Percentiles rank a stretch among this genome's conserved stretches.
These are phyloP conservation scores for Neostethus bicornis DNA, from an alignment of 2,797 vertebrate genomes.

Conservation along the genomic window DNA sequence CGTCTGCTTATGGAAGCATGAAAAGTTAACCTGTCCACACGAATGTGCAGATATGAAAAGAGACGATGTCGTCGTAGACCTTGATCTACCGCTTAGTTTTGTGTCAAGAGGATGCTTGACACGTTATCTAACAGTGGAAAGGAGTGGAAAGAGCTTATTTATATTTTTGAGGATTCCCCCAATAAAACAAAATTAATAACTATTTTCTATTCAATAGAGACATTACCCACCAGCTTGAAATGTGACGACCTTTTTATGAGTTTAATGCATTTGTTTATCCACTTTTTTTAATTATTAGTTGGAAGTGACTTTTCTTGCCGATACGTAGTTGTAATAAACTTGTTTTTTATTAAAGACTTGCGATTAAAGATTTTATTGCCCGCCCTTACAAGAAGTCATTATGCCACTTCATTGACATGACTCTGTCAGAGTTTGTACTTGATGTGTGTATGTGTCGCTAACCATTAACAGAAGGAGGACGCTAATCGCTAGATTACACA, in stretches of 20 bases:
- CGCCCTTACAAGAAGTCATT: slow-evolving; percentile 26
- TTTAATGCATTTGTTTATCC: background rate
- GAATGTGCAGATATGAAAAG: background rate
- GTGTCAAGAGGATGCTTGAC: background rate
- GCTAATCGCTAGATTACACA: slow-evolving; percentile 58
- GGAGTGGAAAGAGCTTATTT: no score
- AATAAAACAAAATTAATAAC: no score
- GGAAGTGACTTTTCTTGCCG: background rate
- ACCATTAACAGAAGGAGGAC: slow-evolving; percentile 61
- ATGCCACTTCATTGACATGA: slow-evolving; percentile 38
- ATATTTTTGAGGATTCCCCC: background rate
- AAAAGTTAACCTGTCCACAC: slow-evolving; percentile 14
- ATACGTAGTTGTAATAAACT: slow-evolving; percentile 23
- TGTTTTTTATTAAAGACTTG: slow-evolving; percentile 21
- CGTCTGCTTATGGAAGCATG: slow-evolving; percentile 8
- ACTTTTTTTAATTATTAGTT: background rate
- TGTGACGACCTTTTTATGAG: slow-evolving; percentile 6
- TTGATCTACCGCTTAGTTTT: background rate
- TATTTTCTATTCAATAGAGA: background rate
- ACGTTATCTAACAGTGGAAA: no score
- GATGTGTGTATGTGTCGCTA: slow-evolving; percentile 61
- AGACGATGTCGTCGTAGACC: background rate
- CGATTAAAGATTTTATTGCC: slow-evolving; percentile 29
- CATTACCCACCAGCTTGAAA: background rate
- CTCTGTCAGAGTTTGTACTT: slow-evolving; percentile 59